Percentiles rank a stretch among this genome's conserved stretches.
These are phyloP conservation scores for Sebastes minor DNA, from an alignment of 2,797 vertebrate genomes.

Conservation along the genomic window DNA sequence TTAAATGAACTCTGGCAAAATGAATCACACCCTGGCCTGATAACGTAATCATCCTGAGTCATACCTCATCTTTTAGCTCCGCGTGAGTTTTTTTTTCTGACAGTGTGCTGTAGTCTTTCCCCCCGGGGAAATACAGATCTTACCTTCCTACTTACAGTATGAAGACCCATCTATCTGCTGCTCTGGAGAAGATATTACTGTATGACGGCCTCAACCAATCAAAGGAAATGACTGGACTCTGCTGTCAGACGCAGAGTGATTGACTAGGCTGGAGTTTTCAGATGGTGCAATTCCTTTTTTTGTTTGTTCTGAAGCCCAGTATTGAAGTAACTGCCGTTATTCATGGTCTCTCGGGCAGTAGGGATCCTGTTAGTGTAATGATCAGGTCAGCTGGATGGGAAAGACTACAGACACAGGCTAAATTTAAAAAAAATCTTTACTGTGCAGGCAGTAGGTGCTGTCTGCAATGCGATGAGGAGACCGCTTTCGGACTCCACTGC, in stretches of 20 bases:
- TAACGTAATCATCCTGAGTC: not conserved
- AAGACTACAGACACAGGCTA: slow-evolving; percentile 19
- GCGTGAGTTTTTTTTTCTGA: not conserved
- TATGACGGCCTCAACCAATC: slow-evolving; percentile 44
- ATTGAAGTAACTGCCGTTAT: slow-evolving; percentile 44
- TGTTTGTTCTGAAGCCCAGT: slow-evolving; percentile 65
- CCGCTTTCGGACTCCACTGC: not conserved
- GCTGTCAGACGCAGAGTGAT: slow-evolving; percentile 45
- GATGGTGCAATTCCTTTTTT: slow-evolving; percentile 28
- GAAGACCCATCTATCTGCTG: slow-evolving; percentile 35
- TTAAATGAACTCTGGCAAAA: slow-evolving; percentile 3
- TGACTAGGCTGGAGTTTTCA: slow-evolving; percentile 49
- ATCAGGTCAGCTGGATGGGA: slow-evolving; percentile 32
- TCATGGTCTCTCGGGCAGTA: slow-evolving; percentile 28
- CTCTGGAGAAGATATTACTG: slow-evolving; percentile 71
- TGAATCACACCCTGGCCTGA: not conserved
- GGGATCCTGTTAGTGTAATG: slow-evolving; percentile 22
- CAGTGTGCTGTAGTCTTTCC: not conserved
- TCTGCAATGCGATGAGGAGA: not conserved
- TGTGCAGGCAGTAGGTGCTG: not conserved
- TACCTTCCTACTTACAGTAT: slow-evolving; percentile 16
- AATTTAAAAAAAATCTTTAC: not conserved
- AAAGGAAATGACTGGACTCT: slow-evolving; percentile 53
- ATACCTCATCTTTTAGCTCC: slow-evolving; percentile 7
- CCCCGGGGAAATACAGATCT: slow-evolving; percentile 8